Evolutionary conservation across 2,888 invertebrate species (phyloP).

Genomic region (Cephonodes hylas): DNA sequence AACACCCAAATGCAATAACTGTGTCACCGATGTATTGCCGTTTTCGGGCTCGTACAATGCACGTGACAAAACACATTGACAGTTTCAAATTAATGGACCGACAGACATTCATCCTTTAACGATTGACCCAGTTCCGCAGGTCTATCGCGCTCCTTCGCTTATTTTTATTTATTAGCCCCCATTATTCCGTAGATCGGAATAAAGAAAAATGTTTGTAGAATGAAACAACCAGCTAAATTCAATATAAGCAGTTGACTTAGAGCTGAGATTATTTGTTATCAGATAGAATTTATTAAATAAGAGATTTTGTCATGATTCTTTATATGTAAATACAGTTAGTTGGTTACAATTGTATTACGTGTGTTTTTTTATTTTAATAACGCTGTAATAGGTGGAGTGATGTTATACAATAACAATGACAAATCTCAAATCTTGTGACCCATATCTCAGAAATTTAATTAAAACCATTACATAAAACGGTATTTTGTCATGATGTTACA

Average conservation of each 20-base stretch:
- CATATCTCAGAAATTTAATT: no score
- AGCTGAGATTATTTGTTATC: no score
- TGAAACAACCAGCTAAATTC: not conserved
- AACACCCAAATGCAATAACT: conserved; percentile 32
- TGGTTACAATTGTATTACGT: no score
- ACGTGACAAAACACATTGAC: not conserved
- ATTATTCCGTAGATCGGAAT: not conserved
- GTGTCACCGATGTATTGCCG: conserved; percentile 25
- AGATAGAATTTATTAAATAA: no score
- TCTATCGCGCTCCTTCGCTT: not conserved
- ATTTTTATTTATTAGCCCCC: not conserved
- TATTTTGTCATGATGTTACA: no score
- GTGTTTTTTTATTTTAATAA: no score
- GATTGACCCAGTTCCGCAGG: not conserved
- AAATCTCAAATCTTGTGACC: no score
- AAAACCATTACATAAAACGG: no score
- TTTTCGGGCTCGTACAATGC: conserved; percentile 1
- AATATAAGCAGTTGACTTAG: not conserved
- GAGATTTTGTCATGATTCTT: no score
- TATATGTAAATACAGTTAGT: no score
- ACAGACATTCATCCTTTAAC: not conserved
- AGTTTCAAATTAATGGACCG: not conserved
- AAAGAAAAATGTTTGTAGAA: not conserved
- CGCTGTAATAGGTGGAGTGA: no score
- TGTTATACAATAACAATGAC: no score